A percentile compares a stretch with the other conserved stretches of the same genome.
Conservation (phyloP, 2,797 vertebrate genomes). For the Tiaroga cobitis region DNA sequence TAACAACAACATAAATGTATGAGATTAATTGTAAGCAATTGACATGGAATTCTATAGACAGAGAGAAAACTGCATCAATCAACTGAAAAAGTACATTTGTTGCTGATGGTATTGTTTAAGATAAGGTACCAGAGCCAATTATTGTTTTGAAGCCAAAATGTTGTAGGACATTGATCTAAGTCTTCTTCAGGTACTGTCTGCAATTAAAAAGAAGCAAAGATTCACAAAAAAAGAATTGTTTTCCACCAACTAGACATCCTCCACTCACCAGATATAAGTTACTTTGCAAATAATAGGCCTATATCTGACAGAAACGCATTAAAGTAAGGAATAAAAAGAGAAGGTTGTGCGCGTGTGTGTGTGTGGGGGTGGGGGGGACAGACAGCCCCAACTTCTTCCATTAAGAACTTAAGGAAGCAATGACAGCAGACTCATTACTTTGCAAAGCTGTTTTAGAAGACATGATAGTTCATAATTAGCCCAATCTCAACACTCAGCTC, state of each 20-base stretch:
- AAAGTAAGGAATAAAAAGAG: not conserved
- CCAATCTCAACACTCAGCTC: constrained; percentile 35
- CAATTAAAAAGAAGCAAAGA: constrained; percentile 10
- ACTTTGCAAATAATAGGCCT: constrained; percentile 2
- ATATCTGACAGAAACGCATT: not conserved
- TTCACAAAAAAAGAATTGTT: constrained; percentile 5
- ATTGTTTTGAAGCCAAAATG: constrained; percentile 2
- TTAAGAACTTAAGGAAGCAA: constrained; percentile 9
- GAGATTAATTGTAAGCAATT: too few species aligned
- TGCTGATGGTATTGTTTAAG: not conserved
- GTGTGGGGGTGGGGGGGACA: not conserved
- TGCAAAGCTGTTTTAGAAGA: constrained; percentile 36
- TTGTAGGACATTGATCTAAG: constrained; percentile 2
- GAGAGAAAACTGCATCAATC: not conserved
- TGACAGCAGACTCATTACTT: constrained; percentile 10
- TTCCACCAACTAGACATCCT: not conserved
- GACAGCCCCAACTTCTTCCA: constrained; percentile 20
- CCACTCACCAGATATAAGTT: not conserved
- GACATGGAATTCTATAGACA: too few species aligned
- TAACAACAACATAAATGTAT: not conserved
- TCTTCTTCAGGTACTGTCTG: not conserved
- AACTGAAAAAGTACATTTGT: not conserved
- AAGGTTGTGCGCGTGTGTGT: not conserved
- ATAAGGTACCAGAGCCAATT: not conserved
- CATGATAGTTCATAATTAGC: constrained; percentile 55